Evolutionary conservation across 2,888 invertebrate genomes (phyloP).

Genomic region (Cyaniris semiargus): DNA sequence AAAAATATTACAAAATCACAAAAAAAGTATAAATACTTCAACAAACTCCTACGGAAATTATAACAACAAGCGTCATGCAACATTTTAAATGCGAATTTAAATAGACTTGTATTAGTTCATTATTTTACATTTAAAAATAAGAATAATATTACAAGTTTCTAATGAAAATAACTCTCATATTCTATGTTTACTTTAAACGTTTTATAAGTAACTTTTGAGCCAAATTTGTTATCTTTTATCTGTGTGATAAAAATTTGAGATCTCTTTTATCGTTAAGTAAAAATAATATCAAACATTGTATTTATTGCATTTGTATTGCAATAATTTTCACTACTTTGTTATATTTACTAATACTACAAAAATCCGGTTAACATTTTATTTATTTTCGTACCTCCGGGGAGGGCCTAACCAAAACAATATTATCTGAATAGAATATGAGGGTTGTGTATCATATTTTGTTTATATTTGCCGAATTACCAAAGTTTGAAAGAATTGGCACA

Average conservation of each 20-base stretch:
- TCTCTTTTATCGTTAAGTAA: neutral
- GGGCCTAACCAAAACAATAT: neutral
- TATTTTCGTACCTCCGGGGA: neutral
- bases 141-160: slow-evolving; percentile 3
- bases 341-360: neutral
- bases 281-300: slow-evolving; percentile 7
- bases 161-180: slow-evolving; percentile 27
- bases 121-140: neutral
- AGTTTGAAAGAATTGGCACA: slow-evolving; percentile 39
- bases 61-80: slow-evolving; percentile 23
- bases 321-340: neutral
- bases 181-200: neutral
- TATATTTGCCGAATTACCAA: slow-evolving; percentile 45
- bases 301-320: neutral
- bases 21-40: slow-evolving; percentile 25
- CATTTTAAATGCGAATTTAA: slow-evolving; percentile 30
- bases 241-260: neutral
- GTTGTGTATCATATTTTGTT: slow-evolving; percentile 6
- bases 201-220: slow-evolving; percentile 6
- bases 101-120: neutral
- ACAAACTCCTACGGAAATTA: slow-evolving; percentile 18
- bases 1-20: slow-evolving; percentile 25
- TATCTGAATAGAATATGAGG: slow-evolving; percentile 24
- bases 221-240: neutral
- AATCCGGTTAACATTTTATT: neutral